A percentile compares a stretch with the other conserved stretches of the same genome.
phyloP scores from a whole-genome alignment of 2,888 invertebrate genomes.

The Cryptosula pallasiana region DNA sequence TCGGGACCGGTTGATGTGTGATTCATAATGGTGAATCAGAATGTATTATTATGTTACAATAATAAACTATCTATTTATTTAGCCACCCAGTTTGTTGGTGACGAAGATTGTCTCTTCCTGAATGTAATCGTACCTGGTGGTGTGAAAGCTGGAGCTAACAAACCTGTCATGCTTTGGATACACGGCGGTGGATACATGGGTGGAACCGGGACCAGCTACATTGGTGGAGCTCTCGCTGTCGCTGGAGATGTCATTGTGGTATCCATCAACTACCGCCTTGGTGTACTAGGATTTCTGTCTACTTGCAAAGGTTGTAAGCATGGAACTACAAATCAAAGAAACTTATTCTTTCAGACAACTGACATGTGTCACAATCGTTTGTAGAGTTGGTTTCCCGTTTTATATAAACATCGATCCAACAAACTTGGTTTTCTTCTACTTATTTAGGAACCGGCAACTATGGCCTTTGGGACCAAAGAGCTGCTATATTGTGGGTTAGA shows the following conservation, averaged over 20 bases:
- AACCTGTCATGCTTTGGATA: slow-evolving; percentile 27
- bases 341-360: no score
- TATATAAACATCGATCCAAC: no score
- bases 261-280: slow-evolving; percentile 34
- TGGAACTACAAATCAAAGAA: no score
- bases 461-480: slow-evolving; percentile 36
- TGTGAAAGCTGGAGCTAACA: background rate
- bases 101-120: background rate
- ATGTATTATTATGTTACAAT: no score
- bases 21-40: no score
- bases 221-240: slow-evolving; percentile 27
- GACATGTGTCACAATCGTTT: no score
- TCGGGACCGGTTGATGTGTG: no score
- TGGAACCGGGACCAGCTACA: slow-evolving; percentile 13
- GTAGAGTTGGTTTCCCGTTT: no score
- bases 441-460: slow-evolving; percentile 33
- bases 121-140: background rate
- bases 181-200: slow-evolving; percentile 25
- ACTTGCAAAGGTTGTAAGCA: slow-evolving; percentile 29
- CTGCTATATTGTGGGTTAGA: slow-evolving; percentile 35
- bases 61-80: no score
- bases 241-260: slow-evolving; percentile 32
- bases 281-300: slow-evolving; percentile 36
- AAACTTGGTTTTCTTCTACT: no score
- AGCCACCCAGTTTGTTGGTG: background rate